Conservation (phyloP, 37 sponge, comb jelly and placozoan genomes). For the Oopsacas minuta region DNA sequence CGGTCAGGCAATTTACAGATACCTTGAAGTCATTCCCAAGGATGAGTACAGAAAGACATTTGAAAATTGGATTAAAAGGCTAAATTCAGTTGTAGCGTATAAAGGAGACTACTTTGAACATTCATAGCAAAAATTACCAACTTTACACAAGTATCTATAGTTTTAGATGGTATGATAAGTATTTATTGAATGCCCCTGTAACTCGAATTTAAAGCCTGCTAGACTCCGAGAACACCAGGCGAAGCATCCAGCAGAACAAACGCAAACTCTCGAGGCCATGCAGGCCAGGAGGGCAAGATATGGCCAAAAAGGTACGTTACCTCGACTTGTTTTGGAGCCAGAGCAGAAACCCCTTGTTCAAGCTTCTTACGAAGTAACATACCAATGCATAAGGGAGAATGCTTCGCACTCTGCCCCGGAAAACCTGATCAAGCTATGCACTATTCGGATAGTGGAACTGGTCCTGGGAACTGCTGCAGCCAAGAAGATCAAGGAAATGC, state of each 20-base stretch:
- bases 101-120: too few relatives aligned
- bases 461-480: background rate
- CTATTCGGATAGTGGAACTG: background rate
- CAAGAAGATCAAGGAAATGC: background rate
- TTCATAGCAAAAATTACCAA: too few relatives aligned
- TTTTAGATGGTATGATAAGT: too few relatives aligned
- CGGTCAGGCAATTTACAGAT: too few relatives aligned
- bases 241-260: background rate
- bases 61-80: too few relatives aligned
- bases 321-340: background rate
- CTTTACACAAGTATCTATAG: too few relatives aligned
- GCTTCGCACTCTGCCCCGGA: background rate
- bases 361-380: background rate
- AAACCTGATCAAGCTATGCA: background rate
- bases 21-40: too few relatives aligned
- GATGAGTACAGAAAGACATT: too few relatives aligned
- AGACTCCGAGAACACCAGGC: background rate
- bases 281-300: background rate
- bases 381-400: background rate
- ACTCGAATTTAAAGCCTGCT: background rate
- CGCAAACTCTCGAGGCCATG: background rate
- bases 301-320: background rate
- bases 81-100: too few relatives aligned
- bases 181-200: too few relatives aligned
- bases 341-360: background rate